These are phyloP conservation scores for Olivierus martensii DNA, from an alignment of 1,140 invertebrate species.

Conservation along the genomic window DNA sequence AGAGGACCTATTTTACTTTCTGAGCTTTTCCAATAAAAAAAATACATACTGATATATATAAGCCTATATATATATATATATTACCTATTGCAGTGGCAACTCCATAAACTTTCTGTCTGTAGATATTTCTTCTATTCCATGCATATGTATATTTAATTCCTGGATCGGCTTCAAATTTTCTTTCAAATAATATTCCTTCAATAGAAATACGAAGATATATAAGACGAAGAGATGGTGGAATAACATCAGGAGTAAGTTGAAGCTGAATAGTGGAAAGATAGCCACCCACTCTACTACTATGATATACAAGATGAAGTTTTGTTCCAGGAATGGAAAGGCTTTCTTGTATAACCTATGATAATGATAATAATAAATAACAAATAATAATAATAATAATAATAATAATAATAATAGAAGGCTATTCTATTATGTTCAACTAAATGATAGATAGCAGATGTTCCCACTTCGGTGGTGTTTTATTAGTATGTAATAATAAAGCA, in stretches of 20 bases:
- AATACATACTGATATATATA: no score
- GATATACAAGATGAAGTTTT: slow-evolving; percentile 34
- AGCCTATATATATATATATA: no score
- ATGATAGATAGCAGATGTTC: no score
- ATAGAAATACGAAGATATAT: slow-evolving; percentile 31
- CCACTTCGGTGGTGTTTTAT: no score
- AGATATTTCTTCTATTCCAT: slow-evolving; percentile 39
- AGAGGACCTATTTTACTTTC: no score
- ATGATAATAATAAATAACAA: no score
- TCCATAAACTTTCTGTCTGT: slow-evolving; percentile 54
- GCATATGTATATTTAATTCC: slow-evolving; percentile 36
- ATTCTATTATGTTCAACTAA: no score
- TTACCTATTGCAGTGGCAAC: slow-evolving; percentile 51
- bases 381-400: no score
- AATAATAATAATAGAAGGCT: no score
- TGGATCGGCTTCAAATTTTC: slow-evolving; percentile 36
- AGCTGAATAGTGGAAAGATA: slow-evolving; percentile 36
- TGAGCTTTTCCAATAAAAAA: no score
- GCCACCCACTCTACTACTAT: slow-evolving; percentile 31
- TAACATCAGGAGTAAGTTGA: slow-evolving; percentile 32
- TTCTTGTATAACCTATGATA: slow-evolving; percentile 85
- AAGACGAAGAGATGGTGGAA: slow-evolving; percentile 28
- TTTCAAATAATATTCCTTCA: slow-evolving; percentile 33
- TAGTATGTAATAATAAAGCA: no score
- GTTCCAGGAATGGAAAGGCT: slow-evolving; percentile 81